Evolutionary conservation across 1,140 invertebrate genomes (phyloP), one percentile per base, ranked within the genome.

Genomic region (Zaprionus capensis): DNA sequence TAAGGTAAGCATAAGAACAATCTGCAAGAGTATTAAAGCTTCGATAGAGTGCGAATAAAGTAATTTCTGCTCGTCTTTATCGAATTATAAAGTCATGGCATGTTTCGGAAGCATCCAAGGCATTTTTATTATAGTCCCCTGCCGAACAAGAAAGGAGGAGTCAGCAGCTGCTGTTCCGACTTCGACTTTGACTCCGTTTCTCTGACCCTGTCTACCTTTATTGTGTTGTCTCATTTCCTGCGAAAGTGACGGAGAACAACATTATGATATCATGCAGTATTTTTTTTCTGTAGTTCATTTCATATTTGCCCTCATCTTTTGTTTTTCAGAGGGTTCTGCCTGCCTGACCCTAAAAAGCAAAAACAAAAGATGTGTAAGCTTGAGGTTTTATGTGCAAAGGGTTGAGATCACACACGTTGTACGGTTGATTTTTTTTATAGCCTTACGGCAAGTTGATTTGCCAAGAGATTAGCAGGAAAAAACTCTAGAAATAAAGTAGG

Each of bases 61-160:
- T 2, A 4, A 24, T 14, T 51, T 51, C 20, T 6, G 12, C 11
- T 51, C 46, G 20, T 83, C 84, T 56, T 80, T 78, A 87, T 82
- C 82, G 78, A 87, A 87, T 87, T 87, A 82, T 83, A 67, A 77
- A 87, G 84, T 87, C 83, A 68, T 65, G 73, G 62, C 83, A 87
- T 87, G 77, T 77, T 70, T 31, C 56, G 57, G 57, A 41, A 66
- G 55, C 55, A 71, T 55, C 55, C 41, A 68, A 44, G 77, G 61
- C 38, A 83, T 82, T 76, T 80, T 57, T 55, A 75, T 72, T 58
- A 46, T 55, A 72, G 58, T 72, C 64, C 59, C 36, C 51, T 28
- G 0, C 31, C 9, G 31, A 34, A 34, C 31, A 34, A 34, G 31
- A 34, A 0, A 64, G 61, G 34, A 61, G 41, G 34, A 61, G 41